Base-by-base conservation (phyloP, 2,113 vertebrate species). In the Isurus oxyrinchus region DNA sequence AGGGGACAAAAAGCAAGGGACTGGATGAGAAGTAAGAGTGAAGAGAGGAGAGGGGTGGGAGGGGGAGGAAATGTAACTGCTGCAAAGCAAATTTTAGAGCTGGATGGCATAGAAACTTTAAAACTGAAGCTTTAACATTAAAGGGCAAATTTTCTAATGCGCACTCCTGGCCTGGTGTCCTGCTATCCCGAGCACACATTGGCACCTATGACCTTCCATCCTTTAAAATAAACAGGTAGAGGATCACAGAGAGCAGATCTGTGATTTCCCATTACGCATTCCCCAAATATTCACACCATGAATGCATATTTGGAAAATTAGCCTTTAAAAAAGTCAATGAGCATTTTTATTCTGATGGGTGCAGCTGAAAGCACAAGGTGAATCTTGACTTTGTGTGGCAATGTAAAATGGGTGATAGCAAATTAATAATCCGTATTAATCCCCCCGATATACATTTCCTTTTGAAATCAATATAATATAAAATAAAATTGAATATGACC, bases 381-480 rank as follows among this genome's bases (percentile, higher is more conserved):
- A 14, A 94, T 2, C 31, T 59, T 63, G 16, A 61, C 57, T 59
- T 61, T 91, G 76, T 91, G 57, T 27, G 31, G 35, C 19, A 63
- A 35, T 66, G 16, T n/a, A 66, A 91, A 66, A 94, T 61, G n/a
- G 35, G 35, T 63, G 6, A 84, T 7, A 5, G 7, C 35, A 19
- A 40, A 6, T 94, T 57, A 49, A 19, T 3, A 8, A 2, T 21
- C 1, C n/a, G n/a, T 63, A 63, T 94, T 94, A 40, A 40, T n/a
- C 19, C 35, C 59, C 14, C 40, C 21, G 16, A 66, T 63, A 63
- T 63, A 5, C 61, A 57, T 94, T 94, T 94, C n/a, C 57, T 23
- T 94, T 93, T 66, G 90, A 66, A 40, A 44, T 94, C 59, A 94
- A 66, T 94, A 23, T 21, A 94, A 94, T 44, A 59, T 31, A 90